Evolutionary conservation across 1,140 invertebrate genomes (phyloP), one percentile per base, ranked within the genome.

Genomic region (Leptinotarsa lineolata): DNA sequence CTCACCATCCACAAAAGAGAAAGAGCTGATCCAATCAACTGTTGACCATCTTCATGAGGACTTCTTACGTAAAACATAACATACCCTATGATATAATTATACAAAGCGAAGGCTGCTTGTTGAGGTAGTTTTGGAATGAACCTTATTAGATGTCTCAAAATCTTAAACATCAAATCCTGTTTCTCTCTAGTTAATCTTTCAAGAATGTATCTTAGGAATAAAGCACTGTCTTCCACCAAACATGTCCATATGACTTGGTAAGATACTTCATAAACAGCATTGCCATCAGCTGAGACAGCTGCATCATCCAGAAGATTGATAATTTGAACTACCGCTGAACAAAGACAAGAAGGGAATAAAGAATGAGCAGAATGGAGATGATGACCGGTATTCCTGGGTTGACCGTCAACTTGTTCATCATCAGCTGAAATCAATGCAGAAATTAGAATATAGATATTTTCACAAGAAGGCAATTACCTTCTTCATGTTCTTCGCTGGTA

Each of bases 1-100:
- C 61, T 87, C 85, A 97, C 96, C 93, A 98, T 96, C 97, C 97
- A 99, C 0, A 99, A 85, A 70, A 99, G 91, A 0, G 96, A 97
- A 2, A 99, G 86, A 0, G 97, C 97, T 13, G 95, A 93, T 44
- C 95, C 95, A 72, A 99, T 97, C 61, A 88, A 82, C 79, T 95
- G 94, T 81, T 98, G 95, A 2, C 95, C 95, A 45, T 95, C 93
- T 82, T 99, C 97, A 81, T 97, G 95, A 0, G 97, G 95, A 12
- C 95, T 93, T 68, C 98, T 86, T 1, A 99, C 97, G 83, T 99
- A 99, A 86, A 98, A 99, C 97, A 99, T 99, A 1, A 99, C 94
- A 82, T 98, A 99, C 18, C 98, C 98, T 81, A 99, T 98, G 74
- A 99, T 93, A 79, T 99, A 99, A 88, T 99, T 99, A 84, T 99